A percentile compares a stretch with the other conserved stretches of the same genome.
These are phyloP conservation scores for Habropoda laboriosa DNA, from an alignment of 1,140 invertebrate species.

Conservation along the genomic window DNA sequence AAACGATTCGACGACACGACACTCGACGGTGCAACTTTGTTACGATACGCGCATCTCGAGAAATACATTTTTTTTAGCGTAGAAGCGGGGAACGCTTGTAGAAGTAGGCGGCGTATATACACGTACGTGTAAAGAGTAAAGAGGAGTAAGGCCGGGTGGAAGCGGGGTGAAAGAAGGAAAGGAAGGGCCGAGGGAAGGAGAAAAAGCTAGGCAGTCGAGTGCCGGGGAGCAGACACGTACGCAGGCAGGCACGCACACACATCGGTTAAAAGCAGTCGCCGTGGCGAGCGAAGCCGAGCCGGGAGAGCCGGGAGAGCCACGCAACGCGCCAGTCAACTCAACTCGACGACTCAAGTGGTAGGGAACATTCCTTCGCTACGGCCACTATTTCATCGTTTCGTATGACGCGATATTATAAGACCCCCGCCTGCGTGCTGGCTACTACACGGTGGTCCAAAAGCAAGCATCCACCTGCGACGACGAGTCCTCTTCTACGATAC, in stretches of 20 bases:
- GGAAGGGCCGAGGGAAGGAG: background rate
- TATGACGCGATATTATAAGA: slow-evolving; percentile 82
- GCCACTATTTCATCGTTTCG: slow-evolving; percentile 82
- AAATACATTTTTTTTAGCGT: background rate
- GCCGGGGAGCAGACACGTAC: slow-evolving; percentile 65
- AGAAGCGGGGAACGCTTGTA: slow-evolving; percentile 42
- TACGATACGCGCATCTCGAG: background rate
- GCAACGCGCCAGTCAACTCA: slow-evolving; percentile 78
- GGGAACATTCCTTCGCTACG: slow-evolving; percentile 80
- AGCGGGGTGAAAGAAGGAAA: background rate
- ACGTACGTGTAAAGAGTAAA: background rate
- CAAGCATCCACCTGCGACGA: slow-evolving; percentile 64
- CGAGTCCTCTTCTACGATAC: slow-evolving; percentile 1
- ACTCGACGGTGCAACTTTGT: too few species aligned
- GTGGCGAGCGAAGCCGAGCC: slow-evolving; percentile 28
- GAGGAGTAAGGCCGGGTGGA: background rate
- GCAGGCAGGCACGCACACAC: too few species aligned
- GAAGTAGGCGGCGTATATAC: background rate
- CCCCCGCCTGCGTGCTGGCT: slow-evolving; percentile 78
- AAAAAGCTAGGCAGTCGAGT: slow-evolving; percentile 55
- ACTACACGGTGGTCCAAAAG: slow-evolving; percentile 81
- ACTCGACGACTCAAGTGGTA: slow-evolving; percentile 80
- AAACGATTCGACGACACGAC: too few species aligned
- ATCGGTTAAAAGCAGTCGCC: slow-evolving; percentile 75
- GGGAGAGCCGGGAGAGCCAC: slow-evolving; percentile 67